Conservation (phyloP, 92 coral and sea anemone genomes). For the Blastomussa wellsi region DNA sequence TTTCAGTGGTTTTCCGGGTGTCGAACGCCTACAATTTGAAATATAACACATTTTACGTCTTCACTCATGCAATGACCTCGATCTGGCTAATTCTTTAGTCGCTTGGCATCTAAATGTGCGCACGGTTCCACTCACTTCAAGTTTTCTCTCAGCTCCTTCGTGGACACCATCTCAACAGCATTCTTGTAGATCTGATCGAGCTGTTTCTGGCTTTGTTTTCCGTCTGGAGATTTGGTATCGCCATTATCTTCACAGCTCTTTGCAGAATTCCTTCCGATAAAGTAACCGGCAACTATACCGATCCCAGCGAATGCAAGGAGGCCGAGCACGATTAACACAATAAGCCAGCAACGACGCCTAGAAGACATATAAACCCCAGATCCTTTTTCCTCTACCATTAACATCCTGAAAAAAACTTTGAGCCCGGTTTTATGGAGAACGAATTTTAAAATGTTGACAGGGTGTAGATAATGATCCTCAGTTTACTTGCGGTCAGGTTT, state of each 20-base stretch:
- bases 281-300: conserved; percentile 34
- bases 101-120: not conserved
- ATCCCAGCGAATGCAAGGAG: conserved; percentile 11
- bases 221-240: not conserved
- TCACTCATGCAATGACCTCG: not conserved
- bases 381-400: conserved; percentile 23
- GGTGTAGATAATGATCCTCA: too few relatives aligned
- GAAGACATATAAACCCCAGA: not conserved
- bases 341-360: conserved; percentile 4
- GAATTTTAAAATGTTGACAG: too few relatives aligned
- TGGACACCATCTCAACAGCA: conserved; percentile 68
- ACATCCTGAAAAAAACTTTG: conserved; percentile 2
- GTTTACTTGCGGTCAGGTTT: not conserved
- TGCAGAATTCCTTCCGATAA: conserved; percentile 31
- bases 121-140: conserved; percentile 52
- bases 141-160: conserved; percentile 48
- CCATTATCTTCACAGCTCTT: conserved; percentile 6
- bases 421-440: too few relatives aligned
- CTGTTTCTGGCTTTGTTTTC: conserved; percentile 2
- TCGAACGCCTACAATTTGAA: too few relatives aligned
- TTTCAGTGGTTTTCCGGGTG: too few relatives aligned
- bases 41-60: too few relatives aligned
- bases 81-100: not conserved
- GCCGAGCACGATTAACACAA: not conserved
- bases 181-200: conserved; percentile 36